Evolutionary conservation across 1,140 invertebrate species (phyloP), one percentile per base, ranked within the genome.

Genomic region (Sarcophaga peregrina): DNA sequence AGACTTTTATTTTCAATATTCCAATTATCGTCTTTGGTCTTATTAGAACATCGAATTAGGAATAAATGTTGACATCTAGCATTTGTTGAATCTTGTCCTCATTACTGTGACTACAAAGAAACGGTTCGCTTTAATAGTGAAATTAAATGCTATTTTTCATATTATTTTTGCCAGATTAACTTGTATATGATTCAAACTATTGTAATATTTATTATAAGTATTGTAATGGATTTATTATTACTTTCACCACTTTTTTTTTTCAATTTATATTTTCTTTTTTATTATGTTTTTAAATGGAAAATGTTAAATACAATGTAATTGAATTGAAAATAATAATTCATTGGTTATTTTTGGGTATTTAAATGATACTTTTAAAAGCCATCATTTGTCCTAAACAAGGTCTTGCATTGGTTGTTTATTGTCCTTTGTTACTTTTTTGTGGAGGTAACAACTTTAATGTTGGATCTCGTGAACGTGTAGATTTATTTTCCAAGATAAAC

Each of bases 301-400:
- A 37, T 37, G 25, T 37, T 37, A 37, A 37, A 37, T 2, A 37
- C 25, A 37, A 37, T 37, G 4, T 37, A 37, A 37, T 37, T 37
- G 4, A 37, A 37, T 37, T 37, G 25, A 37, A 2, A 37, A 37
- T 37, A 37, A 37, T 37, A 37, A 7, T 72, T 20, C 10, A 17
- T 72, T 72, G 62, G 3, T 25, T 72, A n/a, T 48, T 76, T 46
- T 76, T 46, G 8, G 74, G 74, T 47, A 76, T 76, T 76, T 47
- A 47, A 76, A 76, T 76, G 74, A 76, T 15, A 76, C 17, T 48
- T 47, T 76, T 76, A 48, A 76, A 76, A 45, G 74, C 45, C 74
- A 47, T 76, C 74, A 47, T 47, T 15, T 76, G 25, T 8, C 17
- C 20, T 47, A 76, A 76, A 15, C 7, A 76, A 76, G 47, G 47